phyloP scores from a whole-genome alignment of 2,888 invertebrate species.

The Megalurothrips usitatus region DNA sequence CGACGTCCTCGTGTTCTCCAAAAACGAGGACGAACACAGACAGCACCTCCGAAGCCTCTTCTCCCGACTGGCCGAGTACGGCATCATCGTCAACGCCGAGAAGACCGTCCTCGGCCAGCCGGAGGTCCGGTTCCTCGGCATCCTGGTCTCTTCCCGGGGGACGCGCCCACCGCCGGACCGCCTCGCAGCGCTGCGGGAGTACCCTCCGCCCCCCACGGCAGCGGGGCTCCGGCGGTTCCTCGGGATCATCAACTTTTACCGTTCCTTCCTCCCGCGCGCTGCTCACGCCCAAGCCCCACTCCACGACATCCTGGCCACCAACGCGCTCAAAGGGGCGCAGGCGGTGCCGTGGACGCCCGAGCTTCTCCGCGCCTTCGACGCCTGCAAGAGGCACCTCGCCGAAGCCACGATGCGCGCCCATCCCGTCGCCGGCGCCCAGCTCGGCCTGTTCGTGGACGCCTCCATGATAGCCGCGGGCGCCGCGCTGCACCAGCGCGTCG shows the following conservation, averaged over 20 bases:
- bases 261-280: constrained; percentile 31
- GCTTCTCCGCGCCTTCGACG: constrained; percentile 34
- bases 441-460: no score
- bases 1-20: constrained; percentile 36
- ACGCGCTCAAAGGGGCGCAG: constrained; percentile 36
- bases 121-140: no score
- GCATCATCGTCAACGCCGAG: no score
- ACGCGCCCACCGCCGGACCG: no score
- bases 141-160: no score
- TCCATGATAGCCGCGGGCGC: no score
- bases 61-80: constrained; percentile 28
- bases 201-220: no score
- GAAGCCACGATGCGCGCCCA: no score
- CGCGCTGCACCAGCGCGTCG: constrained; percentile 31
- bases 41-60: constrained; percentile 30
- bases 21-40: constrained; percentile 22
- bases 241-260: constrained; percentile 34
- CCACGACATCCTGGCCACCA: constrained; percentile 34
- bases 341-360: constrained; percentile 36
- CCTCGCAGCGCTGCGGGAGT: no score
- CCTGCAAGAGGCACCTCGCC: constrained; percentile 36
- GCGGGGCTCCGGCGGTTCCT: no score
- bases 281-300: constrained; percentile 34
- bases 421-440: no score
- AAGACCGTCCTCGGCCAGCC: no score